phyloP scores from a whole-genome alignment of 2,797 vertebrate genomes.

The Podargus strigoides region DNA sequence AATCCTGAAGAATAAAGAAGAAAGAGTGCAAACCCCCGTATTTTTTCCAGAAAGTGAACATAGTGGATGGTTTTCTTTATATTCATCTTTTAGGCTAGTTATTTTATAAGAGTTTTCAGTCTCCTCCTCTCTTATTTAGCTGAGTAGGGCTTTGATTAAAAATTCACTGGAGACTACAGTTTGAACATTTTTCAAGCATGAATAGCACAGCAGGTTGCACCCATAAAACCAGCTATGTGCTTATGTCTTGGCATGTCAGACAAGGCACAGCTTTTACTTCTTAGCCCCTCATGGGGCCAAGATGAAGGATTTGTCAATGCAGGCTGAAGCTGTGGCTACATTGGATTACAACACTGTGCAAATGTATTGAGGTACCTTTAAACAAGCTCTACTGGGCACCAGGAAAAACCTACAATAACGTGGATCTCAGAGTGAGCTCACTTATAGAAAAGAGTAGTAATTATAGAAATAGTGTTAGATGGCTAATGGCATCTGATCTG shows the following conservation, averaged over 20 bases:
- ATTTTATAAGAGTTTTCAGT: neutral
- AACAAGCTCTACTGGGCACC: neutral
- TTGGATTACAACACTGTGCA: neutral
- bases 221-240: conserved; percentile 2
- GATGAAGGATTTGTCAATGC: conserved; percentile 1
- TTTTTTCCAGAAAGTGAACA: neutral
- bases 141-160: conserved; percentile 12
- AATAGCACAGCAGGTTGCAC: conserved; percentile 32
- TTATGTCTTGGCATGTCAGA: neutral
- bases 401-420: neutral
- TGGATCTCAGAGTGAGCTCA: neutral
- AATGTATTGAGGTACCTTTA: neutral
- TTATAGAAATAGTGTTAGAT: neutral
- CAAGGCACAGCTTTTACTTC: conserved; percentile 39
- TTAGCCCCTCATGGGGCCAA: conserved; percentile 20
- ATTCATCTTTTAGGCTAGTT: neutral
- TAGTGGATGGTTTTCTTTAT: neutral
- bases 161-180: neutral
- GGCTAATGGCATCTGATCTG: neutral
- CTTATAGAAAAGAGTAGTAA: neutral
- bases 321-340: neutral
- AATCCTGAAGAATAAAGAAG: neutral
- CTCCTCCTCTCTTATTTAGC: neutral
- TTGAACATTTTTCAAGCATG: conserved; percentile 6
- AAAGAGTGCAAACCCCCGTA: neutral